These are phyloP conservation scores for Carterocephalus palaemon DNA, from an alignment of 2,888 invertebrate genomes.

Conservation along the genomic window DNA sequence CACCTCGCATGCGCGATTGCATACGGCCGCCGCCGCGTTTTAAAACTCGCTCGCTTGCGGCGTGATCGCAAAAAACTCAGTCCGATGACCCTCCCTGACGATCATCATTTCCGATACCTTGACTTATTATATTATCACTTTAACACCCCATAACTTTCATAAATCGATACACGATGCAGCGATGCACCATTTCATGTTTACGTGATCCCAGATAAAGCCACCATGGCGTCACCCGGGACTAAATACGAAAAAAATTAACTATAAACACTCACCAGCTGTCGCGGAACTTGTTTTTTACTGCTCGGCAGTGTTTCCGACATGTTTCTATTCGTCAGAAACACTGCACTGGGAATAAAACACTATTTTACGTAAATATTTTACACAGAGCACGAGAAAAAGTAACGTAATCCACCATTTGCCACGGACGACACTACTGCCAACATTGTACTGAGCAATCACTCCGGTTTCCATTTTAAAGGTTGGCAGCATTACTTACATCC, in stretches of 20 bases:
- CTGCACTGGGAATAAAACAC: constrained; percentile 73
- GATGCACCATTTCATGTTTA: constrained; percentile 81
- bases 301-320: constrained; percentile 81
- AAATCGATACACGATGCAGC: constrained; percentile 78
- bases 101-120: constrained; percentile 45
- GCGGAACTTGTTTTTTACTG: constrained; percentile 78
- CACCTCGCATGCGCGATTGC: constrained; percentile 78
- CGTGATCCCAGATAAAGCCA: constrained; percentile 82
- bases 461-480: constrained; percentile 53
- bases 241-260: constrained; percentile 75
- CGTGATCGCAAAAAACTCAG: constrained; percentile 68
- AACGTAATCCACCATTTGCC: constrained; percentile 80
- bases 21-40: constrained; percentile 77
- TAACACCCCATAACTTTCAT: constrained; percentile 53
- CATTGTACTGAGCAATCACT: constrained; percentile 63
- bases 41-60: constrained; percentile 64
- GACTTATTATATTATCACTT: constrained; percentile 41
- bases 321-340: constrained; percentile 76
- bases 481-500: constrained; percentile 50
- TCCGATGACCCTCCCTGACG: constrained; percentile 61
- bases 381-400: constrained; percentile 78
- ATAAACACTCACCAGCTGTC: constrained; percentile 81
- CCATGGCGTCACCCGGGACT: constrained; percentile 82
- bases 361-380: constrained; percentile 80
- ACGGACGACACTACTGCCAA: constrained; percentile 76